phyloP scores from a whole-genome alignment of 2,888 invertebrate species.

The Drosophila nr. perissopoda region DNA sequence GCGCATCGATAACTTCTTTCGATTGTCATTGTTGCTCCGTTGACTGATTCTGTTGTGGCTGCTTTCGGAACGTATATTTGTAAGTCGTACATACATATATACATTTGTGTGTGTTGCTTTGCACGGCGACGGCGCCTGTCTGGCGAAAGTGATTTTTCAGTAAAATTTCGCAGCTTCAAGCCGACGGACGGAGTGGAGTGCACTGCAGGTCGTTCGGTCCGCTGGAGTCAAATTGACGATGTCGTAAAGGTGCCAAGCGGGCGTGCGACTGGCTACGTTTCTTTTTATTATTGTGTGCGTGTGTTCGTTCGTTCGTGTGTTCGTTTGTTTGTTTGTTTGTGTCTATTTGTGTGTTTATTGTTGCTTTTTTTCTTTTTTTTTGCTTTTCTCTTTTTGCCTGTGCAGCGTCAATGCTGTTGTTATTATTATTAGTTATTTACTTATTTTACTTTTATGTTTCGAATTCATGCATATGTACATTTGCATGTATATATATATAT shows the following conservation, averaged over 20 bases:
- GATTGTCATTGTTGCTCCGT: conserved; percentile 52
- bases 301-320: conserved; percentile 15
- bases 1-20: conserved; percentile 59
- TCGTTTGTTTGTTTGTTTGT: conserved; percentile 17
- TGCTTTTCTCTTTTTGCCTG: conserved; percentile 29
- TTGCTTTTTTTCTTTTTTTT: conserved; percentile 25
- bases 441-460: conserved; percentile 13
- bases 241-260: conserved; percentile 72
- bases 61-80: conserved; percentile 51
- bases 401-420: conserved; percentile 24
- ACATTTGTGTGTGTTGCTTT: conserved; percentile 41
- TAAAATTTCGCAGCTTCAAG: conserved; percentile 66
- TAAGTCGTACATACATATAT: conserved; percentile 14
- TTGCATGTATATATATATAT: background rate
- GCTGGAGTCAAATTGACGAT: conserved; percentile 51
- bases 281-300: conserved; percentile 48
- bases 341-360: conserved; percentile 50
- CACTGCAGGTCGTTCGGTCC: conserved; percentile 53
- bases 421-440: conserved; percentile 21
- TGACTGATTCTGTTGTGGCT: conserved; percentile 57
- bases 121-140: conserved; percentile 67
- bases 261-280: conserved; percentile 61
- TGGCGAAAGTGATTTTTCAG: conserved; percentile 76
- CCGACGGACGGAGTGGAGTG: conserved; percentile 47
- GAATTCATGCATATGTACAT: conserved; percentile 10